Percentiles rank a stretch among this genome's conserved stretches.
These are phyloP conservation scores for Patella depressa DNA, from an alignment of 2,888 invertebrate species.

Conservation along the genomic window DNA sequence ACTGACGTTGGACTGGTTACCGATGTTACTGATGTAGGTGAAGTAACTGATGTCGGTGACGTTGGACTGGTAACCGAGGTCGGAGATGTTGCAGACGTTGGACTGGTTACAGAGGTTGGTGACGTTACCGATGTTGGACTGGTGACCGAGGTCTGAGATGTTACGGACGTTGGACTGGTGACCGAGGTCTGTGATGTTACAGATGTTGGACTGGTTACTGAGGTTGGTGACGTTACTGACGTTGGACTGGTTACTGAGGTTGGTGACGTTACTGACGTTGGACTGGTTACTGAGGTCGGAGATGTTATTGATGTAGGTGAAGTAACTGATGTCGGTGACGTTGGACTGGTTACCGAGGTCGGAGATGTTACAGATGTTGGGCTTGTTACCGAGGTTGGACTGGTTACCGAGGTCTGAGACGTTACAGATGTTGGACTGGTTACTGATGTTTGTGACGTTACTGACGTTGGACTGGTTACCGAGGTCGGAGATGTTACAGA, in stretches of 20 bases:
- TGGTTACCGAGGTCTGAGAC: background rate
- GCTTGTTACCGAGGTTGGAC: background rate
- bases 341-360: background rate
- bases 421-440: background rate
- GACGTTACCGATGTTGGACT: background rate
- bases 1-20: background rate
- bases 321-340: background rate
- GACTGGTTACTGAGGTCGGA: background rate
- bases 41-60: background rate
- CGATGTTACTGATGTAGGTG: background rate
- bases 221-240: background rate
- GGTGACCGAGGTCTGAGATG: background rate
- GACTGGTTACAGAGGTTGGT: background rate
- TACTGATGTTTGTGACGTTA: background rate
- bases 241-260: background rate
- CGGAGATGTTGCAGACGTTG: background rate
- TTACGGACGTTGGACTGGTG: background rate
- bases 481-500: background rate
- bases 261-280: background rate
- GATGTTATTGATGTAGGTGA: background rate
- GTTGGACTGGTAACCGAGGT: background rate
- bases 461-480: background rate
- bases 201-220: background rate
- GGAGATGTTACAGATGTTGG: background rate
- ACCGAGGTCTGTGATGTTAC: background rate